These are phyloP conservation scores for Lasioglossum albipes DNA, from an alignment of 1,140 invertebrate genomes.

Conservation along the genomic window DNA sequence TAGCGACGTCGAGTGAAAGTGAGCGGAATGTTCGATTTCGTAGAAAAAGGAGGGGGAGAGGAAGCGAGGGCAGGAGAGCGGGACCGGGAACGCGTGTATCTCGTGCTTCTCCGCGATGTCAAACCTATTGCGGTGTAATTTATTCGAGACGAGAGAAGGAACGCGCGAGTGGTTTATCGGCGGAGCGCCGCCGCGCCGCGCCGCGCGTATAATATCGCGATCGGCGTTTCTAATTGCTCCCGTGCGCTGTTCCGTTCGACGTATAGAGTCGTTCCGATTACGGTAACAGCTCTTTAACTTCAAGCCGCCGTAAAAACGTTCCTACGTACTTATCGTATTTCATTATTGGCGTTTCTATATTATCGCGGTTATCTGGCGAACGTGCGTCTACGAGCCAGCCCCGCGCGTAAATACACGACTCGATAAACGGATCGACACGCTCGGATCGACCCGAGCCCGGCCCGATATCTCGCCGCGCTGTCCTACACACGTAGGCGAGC, in stretches of 20 bases:
- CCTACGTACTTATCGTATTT: constrained; percentile 49
- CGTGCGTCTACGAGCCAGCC: constrained; percentile 44
- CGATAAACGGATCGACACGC: constrained; percentile 57
- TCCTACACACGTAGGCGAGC: neutral
- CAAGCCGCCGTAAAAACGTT: constrained; percentile 36
- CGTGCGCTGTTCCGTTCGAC: constrained; percentile 15
- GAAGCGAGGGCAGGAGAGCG: neutral
- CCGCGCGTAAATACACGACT: constrained; percentile 53
- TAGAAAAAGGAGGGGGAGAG: neutral
- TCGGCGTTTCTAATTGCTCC: constrained; percentile 34
- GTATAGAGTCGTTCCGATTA: constrained; percentile 44
- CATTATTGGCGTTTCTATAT: constrained; percentile 59
- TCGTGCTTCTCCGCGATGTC: constrained; percentile 3
- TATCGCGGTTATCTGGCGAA: constrained; percentile 43
- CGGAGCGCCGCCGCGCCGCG: neutral
- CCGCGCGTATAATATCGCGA: constrained; percentile 32
- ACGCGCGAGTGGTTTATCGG: constrained; percentile 21
- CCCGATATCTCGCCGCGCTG: constrained; percentile 40
- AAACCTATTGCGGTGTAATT: constrained; percentile 40
- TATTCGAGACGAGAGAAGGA: constrained; percentile 25
- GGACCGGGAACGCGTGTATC: constrained; percentile 18
- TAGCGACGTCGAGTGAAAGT: constrained; percentile 24
- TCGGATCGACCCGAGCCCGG: neutral
- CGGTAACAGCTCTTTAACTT: constrained; percentile 44
- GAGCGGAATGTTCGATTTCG: constrained; percentile 35